phyloP scores from a whole-genome alignment of 2,113 vertebrate genomes.

The Bubalus kerabau region DNA sequence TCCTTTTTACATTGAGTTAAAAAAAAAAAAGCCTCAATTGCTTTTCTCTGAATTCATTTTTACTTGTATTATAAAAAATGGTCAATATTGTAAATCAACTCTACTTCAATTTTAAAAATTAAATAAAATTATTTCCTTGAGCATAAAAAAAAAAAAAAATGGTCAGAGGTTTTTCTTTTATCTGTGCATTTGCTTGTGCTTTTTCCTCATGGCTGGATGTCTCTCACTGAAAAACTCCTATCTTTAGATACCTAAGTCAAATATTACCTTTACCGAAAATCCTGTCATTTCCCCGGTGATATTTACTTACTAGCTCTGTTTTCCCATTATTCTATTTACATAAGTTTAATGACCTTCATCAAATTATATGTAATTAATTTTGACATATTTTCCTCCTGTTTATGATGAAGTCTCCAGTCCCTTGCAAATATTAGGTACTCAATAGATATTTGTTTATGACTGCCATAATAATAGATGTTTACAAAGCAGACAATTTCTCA shows the following conservation, averaged over 20 bases:
- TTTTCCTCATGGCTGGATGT: neutral
- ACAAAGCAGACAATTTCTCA: neutral
- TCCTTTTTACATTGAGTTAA: neutral
- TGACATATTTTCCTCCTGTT: neutral
- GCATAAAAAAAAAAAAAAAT: neutral
- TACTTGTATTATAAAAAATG: neutral
- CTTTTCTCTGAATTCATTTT: neutral
- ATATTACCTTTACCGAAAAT: neutral
- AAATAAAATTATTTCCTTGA: no score
- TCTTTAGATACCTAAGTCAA: neutral
- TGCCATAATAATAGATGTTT: neutral
- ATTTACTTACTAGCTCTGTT: neutral
- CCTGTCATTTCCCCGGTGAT: neutral
- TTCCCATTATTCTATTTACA: neutral
- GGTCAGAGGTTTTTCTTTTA: neutral
- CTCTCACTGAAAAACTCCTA: neutral
- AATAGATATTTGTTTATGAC: neutral
- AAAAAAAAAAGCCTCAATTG: neutral
- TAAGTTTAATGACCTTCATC: neutral
- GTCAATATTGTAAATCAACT: no score
- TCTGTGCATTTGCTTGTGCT: neutral
- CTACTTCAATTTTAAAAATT: no score
- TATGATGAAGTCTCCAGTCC: neutral
- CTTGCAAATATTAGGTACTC: neutral
- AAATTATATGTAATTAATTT: neutral